Conservation (phyloP, 2,888 invertebrate genomes). For the Hoplodrina ambigua region DNA sequence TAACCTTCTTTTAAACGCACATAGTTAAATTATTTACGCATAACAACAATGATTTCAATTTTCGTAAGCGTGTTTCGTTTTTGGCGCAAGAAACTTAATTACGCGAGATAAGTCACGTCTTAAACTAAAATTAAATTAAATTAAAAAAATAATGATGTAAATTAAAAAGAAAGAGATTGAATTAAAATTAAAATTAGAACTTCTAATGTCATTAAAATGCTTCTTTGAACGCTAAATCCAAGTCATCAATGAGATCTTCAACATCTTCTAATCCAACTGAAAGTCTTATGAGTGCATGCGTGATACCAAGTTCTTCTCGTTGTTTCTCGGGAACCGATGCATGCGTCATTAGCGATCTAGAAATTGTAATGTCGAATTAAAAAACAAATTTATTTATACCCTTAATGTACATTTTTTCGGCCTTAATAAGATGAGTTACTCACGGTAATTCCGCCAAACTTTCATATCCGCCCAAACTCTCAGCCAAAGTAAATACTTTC, state of each 20-base stretch:
- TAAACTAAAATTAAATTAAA: conserved; percentile 15
- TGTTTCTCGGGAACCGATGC: conserved; percentile 96
- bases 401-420: not conserved
- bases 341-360: conserved; percentile 97
- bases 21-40: not conserved
- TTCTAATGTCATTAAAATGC: conserved; percentile 71
- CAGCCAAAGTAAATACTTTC: conserved; percentile 96
- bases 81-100: conserved; percentile 6
- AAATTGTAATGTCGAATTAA: conserved; percentile 61
- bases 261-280: conserved; percentile 97
- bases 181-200: conserved; percentile 40
- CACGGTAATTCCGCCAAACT: conserved; percentile 98
- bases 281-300: conserved; percentile 95
- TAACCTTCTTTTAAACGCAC: not conserved
- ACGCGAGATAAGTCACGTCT: conserved; percentile 9
- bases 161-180: conserved; percentile 25
- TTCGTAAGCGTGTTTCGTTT: not conserved
- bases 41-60: not conserved
- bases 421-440: conserved; percentile 77
- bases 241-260: conserved; percentile 95
- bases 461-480: conserved; percentile 98
- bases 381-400: not conserved
- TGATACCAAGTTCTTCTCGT: conserved; percentile 94
- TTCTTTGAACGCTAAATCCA: conserved; percentile 94
- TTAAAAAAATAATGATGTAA: conserved; percentile 6